phyloP scores from a whole-genome alignment of 2,888 invertebrate species.

The Ectemnius continuus region DNA sequence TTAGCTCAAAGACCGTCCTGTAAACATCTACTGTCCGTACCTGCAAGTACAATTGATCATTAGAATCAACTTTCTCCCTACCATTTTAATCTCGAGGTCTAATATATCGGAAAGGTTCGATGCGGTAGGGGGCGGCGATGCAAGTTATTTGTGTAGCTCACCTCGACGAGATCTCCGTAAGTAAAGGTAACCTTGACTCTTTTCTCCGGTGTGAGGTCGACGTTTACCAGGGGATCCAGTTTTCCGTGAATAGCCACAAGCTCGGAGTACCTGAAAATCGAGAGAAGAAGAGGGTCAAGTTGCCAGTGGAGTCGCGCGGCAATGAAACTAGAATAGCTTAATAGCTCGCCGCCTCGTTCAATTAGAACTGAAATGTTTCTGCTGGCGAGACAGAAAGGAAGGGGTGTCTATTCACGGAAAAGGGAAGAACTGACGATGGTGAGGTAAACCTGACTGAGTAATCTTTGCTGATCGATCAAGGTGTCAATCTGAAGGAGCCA shows the following conservation, averaged over 20 bases:
- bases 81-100: too few relatives aligned
- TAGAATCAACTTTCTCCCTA: not conserved
- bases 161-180: slow-evolving; percentile 87
- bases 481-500: not conserved
- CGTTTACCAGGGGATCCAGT: slow-evolving; percentile 92
- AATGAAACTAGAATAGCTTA: slow-evolving; percentile 56
- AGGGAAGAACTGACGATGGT: slow-evolving; percentile 27
- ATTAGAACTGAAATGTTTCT: slow-evolving; percentile 32
- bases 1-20: slow-evolving; percentile 90
- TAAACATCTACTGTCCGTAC: slow-evolving; percentile 77
- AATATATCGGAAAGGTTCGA: too few relatives aligned
- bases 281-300: slow-evolving; percentile 39
- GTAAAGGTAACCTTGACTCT: slow-evolving; percentile 91
- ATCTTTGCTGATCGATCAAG: not conserved
- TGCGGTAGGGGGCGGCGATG: too few relatives aligned
- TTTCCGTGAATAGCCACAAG: slow-evolving; percentile 91
- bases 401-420: not conserved
- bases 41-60: slow-evolving; percentile 57
- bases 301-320: slow-evolving; percentile 20
- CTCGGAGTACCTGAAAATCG: slow-evolving; percentile 85
- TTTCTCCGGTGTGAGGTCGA: slow-evolving; percentile 92
- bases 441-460: not conserved
- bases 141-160: slow-evolving; percentile 62
- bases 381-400: slow-evolving; percentile 9
- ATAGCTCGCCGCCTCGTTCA: slow-evolving; percentile 25